Evolutionary conservation across 2,797 vertebrate genomes (phyloP).

Genomic region (Siniperca obscura): DNA sequence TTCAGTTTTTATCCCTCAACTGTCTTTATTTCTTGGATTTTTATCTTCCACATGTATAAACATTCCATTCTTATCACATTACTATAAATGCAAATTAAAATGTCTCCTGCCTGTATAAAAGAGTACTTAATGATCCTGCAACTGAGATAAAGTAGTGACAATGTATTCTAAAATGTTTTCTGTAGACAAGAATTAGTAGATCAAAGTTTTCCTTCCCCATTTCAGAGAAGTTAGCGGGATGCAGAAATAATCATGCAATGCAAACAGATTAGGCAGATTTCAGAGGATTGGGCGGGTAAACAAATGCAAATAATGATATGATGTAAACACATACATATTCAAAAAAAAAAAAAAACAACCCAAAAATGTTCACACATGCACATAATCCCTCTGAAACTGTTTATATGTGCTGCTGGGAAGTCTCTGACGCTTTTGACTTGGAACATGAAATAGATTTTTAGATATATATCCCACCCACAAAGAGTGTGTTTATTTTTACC

Average conservation of each 20-base stretch:
- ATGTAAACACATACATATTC: conserved; percentile 40
- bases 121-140: background rate
- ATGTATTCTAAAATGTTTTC: background rate
- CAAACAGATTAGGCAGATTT: conserved; percentile 40
- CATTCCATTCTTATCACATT: background rate
- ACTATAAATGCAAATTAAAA: background rate
- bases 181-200: background rate
- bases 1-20: background rate
- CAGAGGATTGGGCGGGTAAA: conserved; percentile 38
- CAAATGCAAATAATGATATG: conserved; percentile 50
- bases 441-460: conserved; percentile 38
- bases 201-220: conserved; percentile 6
- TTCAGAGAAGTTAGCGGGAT: background rate
- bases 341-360: conserved; percentile 11
- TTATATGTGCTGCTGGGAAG: conserved; percentile 12
- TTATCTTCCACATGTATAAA: background rate
- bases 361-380: conserved; percentile 27
- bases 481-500: conserved; percentile 48
- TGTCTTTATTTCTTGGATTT: background rate
- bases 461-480: conserved; percentile 46
- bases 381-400: conserved; percentile 33
- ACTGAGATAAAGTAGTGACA: conserved; percentile 7
- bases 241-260: conserved; percentile 19
- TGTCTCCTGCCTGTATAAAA: background rate
- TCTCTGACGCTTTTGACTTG: conserved; percentile 33